Evolutionary conservation across 2,888 invertebrate genomes (phyloP), one percentile per base, ranked within the genome.

Genomic region (Dynastes maya): DNA sequence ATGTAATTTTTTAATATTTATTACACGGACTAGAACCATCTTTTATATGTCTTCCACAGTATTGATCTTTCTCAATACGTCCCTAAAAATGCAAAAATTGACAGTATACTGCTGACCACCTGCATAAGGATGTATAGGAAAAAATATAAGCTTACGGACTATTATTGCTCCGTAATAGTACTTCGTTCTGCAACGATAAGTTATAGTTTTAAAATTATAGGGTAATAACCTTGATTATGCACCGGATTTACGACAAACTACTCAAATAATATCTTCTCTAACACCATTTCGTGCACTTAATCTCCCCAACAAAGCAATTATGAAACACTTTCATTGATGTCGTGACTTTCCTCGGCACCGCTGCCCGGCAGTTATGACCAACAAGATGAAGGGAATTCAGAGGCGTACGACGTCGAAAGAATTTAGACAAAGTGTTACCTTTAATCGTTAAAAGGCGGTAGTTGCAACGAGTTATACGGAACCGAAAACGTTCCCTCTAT

Each of bases 301-400:
- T 63, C 63, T 29, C 11, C n/a, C 9, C 29, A 63, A 63, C 63
- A 32, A 32, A 29, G 32, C 63, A 63, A 51, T 68, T 68, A 68
- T 29, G 29, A 51, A 68, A 27, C 68, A 68, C 68, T 68, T 68
- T 68, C 68, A 51, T 68, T 51, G 68, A 68, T 29, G 9, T 63
- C 63, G 63, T 63, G 63, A 63, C 63, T 63, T 63, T 63, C 63
- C 29, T 63, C 32, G 29, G 29, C 32, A 32, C 8, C 63, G 29
- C 29, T 63, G 27, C 61, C 53, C 13, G n/a, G 27, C 63, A 8
- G 13, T 63, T 13, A 63, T 32, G 27, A 4, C 29, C 63, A 63
- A 63, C 63, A n/a, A 32, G n/a, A 55, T n/a, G 55, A 63, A 32
- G 63, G 32, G 22, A 27, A 32, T 63, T 63, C 63, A 63, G 29